Percentiles rank a stretch among this genome's conserved stretches.
phyloP scores from a whole-genome alignment of 2,888 invertebrate genomes.

The Blastobasis lacticolella region DNA sequence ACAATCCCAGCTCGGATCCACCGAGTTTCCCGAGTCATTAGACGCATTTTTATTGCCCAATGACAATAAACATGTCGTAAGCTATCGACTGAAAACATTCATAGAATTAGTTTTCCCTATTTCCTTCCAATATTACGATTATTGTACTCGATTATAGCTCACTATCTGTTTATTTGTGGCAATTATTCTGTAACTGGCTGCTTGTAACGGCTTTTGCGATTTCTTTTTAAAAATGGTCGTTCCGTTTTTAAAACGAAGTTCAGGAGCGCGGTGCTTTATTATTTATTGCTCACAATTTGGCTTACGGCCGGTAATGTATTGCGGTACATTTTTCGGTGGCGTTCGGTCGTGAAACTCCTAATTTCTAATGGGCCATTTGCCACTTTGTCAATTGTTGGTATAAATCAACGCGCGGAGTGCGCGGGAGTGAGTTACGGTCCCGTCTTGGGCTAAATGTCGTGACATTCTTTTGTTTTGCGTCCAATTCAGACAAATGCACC shows the following conservation, averaged over 20 bases:
- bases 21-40: slow-evolving; percentile 67
- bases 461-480: slow-evolving; percentile 61
- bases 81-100: slow-evolving; percentile 70
- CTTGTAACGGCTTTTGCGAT: background rate
- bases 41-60: slow-evolving; percentile 67
- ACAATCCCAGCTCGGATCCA: slow-evolving; percentile 52
- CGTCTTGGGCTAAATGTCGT: slow-evolving; percentile 56
- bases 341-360: slow-evolving; percentile 52
- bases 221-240: background rate
- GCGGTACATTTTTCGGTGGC: slow-evolving; percentile 61
- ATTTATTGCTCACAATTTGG: slow-evolving; percentile 68
- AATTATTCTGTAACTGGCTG: slow-evolving; percentile 21
- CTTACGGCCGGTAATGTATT: slow-evolving; percentile 60
- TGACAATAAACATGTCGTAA: slow-evolving; percentile 72
- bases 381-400: slow-evolving; percentile 74
- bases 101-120: slow-evolving; percentile 56
- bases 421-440: slow-evolving; percentile 53
- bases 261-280: slow-evolving; percentile 29
- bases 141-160: slow-evolving; percentile 49
- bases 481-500: slow-evolving; percentile 15
- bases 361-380: slow-evolving; percentile 75
- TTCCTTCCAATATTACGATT: slow-evolving; percentile 56
- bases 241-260: slow-evolving; percentile 6
- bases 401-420: slow-evolving; percentile 65
- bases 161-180: slow-evolving; percentile 36